phyloP scores from a whole-genome alignment of 2,113 vertebrate species.

The Indicator maculatus region DNA sequence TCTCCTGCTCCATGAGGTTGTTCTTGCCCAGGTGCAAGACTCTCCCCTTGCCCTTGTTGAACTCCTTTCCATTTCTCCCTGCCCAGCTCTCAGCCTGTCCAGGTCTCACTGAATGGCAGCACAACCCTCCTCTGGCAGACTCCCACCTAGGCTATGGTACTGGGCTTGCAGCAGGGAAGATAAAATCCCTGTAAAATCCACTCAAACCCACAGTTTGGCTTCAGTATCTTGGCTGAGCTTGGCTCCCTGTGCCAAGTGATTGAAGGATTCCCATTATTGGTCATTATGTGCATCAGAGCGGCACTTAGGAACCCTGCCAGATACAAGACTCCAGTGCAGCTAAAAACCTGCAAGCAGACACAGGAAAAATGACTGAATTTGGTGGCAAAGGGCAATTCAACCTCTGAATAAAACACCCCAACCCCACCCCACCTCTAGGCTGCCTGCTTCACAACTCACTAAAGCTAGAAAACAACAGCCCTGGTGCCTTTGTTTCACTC shows the following conservation, averaged over 20 bases:
- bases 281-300: neutral
- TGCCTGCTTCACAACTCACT: neutral
- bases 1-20: too few relatives aligned
- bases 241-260: neutral
- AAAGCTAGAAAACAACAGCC: neutral
- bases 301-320: neutral
- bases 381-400: neutral
- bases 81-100: too few relatives aligned
- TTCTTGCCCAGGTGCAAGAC: too few relatives aligned
- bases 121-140: too few relatives aligned
- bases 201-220: neutral
- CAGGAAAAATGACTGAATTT: neutral
- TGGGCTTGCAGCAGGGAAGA: neutral
- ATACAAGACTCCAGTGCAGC: neutral
- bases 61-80: too few relatives aligned
- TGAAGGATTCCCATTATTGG: neutral
- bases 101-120: too few relatives aligned
- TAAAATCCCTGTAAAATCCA: slow-evolving; percentile 1
- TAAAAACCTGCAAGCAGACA: neutral
- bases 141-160: neutral
- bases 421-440: neutral
- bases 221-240: neutral
- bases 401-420: neutral
- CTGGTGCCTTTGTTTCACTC: neutral
- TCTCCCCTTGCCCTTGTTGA: too few relatives aligned